Percentiles rank a stretch among this genome's conserved stretches.
These are phyloP conservation scores for Linepithema humile DNA, from an alignment of 1,140 invertebrate species.

Conservation along the genomic window DNA sequence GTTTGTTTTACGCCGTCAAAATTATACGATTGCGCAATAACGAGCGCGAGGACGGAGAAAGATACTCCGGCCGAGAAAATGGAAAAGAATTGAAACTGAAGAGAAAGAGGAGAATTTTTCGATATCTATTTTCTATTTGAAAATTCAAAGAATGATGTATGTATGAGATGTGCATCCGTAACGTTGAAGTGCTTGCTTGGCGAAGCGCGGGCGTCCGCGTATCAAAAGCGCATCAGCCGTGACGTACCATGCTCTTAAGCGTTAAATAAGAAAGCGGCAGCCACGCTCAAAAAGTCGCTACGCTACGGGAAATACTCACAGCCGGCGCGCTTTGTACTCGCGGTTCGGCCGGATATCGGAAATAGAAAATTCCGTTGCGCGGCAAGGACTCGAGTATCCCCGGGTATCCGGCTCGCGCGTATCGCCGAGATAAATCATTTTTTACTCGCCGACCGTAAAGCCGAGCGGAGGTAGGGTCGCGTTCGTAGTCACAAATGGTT, in stretches of 20 bases:
- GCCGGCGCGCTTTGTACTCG: slow-evolving; percentile 1
- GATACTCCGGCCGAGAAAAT: not conserved
- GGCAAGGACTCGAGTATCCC: slow-evolving; percentile 5
- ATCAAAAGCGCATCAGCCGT: slow-evolving; percentile 32
- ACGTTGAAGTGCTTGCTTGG: not conserved
- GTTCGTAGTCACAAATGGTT: slow-evolving; percentile 31
- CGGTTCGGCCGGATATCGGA: not conserved
- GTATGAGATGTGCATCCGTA: slow-evolving; percentile 32
- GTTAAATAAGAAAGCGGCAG: slow-evolving; percentile 35
- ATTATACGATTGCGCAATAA: slow-evolving; percentile 16
- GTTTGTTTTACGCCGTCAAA: not conserved
- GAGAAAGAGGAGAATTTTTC: not conserved
- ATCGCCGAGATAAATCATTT: slow-evolving; percentile 41
- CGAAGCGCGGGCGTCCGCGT: not conserved
- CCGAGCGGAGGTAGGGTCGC: not conserved
- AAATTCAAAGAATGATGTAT: slow-evolving; percentile 30
- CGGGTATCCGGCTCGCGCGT: not conserved
- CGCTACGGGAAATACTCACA: not conserved
- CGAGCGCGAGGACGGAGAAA: not conserved
- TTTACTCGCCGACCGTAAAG: slow-evolving; percentile 41
- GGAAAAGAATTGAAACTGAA: not conserved
- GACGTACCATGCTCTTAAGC: slow-evolving; percentile 8
- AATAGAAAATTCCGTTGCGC: slow-evolving; percentile 10
- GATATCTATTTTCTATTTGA: slow-evolving; percentile 35
- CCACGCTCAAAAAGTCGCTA: not conserved